A percentile compares a stretch with the other conserved stretches of the same genome.
Conservation (phyloP, 2,797 vertebrate species). For the Oryzias dopingdopingensis region DNA sequence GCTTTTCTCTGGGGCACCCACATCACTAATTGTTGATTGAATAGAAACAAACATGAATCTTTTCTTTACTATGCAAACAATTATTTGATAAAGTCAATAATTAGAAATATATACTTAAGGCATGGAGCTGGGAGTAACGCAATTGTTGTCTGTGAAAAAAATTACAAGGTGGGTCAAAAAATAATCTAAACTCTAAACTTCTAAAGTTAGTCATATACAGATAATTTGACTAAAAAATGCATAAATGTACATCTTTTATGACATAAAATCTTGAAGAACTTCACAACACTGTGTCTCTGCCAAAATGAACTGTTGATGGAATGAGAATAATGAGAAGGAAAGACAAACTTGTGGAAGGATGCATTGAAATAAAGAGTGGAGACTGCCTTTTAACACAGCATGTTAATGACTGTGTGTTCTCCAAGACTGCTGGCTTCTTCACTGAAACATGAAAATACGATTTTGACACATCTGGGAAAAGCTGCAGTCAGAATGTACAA, state of each 20-base stretch:
- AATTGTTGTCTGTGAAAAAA: conserved; percentile 46
- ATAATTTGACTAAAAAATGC: conserved; percentile 25
- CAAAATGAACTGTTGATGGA: conserved; percentile 10
- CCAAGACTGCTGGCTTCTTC: conserved; percentile 42
- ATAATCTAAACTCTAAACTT: neutral
- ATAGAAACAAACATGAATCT: conserved; percentile 68
- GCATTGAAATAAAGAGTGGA: conserved; percentile 19
- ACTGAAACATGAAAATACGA: conserved; percentile 59
- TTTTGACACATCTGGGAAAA: conserved; percentile 59
- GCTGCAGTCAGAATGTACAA: conserved; percentile 60
- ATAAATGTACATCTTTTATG: conserved; percentile 16
- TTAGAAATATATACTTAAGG: conserved; percentile 63
- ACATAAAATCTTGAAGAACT: neutral
- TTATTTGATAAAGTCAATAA: conserved; percentile 78
- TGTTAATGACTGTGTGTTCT: conserved; percentile 56
- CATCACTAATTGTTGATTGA: conserved; percentile 57
- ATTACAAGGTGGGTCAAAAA: conserved; percentile 40
- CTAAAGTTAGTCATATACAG: neutral
- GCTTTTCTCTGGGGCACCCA: conserved; percentile 34
- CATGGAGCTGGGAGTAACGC: conserved; percentile 44
- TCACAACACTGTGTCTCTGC: conserved; percentile 1
- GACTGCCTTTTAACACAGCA: conserved; percentile 40
- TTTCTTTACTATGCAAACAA: conserved; percentile 56
- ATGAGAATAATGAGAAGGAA: conserved; percentile 14
- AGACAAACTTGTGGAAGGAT: conserved; percentile 9